phyloP scores from a whole-genome alignment of 2,113 vertebrate genomes.

The Scytalopus superciliaris region DNA sequence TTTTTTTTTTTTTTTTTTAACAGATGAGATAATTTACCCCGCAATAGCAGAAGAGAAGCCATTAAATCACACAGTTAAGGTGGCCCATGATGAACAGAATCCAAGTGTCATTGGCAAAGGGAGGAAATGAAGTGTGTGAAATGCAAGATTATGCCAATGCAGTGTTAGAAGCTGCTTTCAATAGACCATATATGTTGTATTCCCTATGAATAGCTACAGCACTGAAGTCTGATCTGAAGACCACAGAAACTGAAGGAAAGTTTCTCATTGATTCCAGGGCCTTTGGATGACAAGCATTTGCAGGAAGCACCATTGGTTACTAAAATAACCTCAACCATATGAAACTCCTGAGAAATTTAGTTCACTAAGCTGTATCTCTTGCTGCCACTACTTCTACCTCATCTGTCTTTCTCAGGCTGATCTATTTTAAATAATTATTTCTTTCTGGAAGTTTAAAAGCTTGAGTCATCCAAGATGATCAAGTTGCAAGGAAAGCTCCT shows the following conservation, averaged over 20 bases:
- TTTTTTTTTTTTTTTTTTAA: not conserved
- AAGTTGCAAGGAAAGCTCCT: slow-evolving; percentile 5
- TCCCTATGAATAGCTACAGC: not conserved
- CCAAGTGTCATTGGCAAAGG: not conserved
- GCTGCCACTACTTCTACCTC: not conserved
- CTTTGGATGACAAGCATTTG: not conserved
- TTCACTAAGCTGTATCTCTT: not conserved
- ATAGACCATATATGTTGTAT: not conserved
- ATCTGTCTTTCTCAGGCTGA: not conserved
- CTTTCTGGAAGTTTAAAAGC: slow-evolving; percentile 13
- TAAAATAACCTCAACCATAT: not conserved
- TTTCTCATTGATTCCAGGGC: not conserved
- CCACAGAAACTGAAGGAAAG: not conserved
- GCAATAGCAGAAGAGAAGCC: not conserved
- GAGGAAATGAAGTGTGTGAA: not conserved
- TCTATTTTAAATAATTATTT: slow-evolving; percentile 16
- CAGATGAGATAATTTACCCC: not conserved
- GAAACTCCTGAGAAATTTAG: not conserved
- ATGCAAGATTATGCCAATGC: not conserved
- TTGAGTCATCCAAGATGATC: not conserved
- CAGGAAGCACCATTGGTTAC: not conserved
- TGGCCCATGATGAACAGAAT: not conserved
- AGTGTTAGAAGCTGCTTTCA: not conserved
- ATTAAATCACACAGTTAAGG: not conserved
- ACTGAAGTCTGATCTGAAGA: not conserved